Percentiles rank a stretch among this genome's conserved stretches.
phyloP scores from a whole-genome alignment of 2,113 vertebrate genomes.

The Alligator mississippiensis region DNA sequence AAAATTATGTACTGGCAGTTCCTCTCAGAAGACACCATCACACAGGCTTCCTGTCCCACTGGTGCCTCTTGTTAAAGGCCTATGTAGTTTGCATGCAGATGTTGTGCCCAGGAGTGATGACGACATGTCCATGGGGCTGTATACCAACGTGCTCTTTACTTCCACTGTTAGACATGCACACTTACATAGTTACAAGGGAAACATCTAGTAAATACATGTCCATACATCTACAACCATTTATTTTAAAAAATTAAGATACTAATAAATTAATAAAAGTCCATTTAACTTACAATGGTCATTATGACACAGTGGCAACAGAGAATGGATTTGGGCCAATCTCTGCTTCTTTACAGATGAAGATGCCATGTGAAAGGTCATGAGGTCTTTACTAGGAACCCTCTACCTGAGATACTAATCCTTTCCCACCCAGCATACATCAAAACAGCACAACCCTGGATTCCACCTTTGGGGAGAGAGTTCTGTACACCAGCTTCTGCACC shows the following conservation, averaged over 20 bases:
- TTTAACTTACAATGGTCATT: slow-evolving; percentile 33
- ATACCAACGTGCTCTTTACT: slow-evolving; percentile 63
- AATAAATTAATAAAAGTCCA: slow-evolving; percentile 70
- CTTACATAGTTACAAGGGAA: not conserved
- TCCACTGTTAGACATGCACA: not conserved
- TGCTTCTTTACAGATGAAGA: not conserved
- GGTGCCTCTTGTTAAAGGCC: not conserved
- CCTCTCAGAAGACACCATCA: rapidly evolving
- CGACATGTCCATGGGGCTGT: slow-evolving; percentile 24
- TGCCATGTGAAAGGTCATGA: not conserved
- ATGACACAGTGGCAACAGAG: not conserved
- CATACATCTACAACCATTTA: slow-evolving; percentile 34
- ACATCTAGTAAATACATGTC: not conserved
- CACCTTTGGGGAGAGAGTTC: not conserved
- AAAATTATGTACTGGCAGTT: not conserved
- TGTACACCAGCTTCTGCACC: not conserved
- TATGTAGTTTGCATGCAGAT: not conserved
- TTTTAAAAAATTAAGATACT: slow-evolving; percentile 33
- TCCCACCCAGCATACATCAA: not conserved
- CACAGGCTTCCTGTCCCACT: rapidly evolving
- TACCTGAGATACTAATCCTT: not conserved
- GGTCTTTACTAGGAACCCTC: not conserved
- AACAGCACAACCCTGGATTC: not conserved
- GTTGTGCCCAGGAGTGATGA: slow-evolving; percentile 27
- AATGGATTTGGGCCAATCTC: slow-evolving; percentile 5